Evolutionary conservation across 2,797 vertebrate genomes (phyloP).

Genomic region (Mus caroli): DNA sequence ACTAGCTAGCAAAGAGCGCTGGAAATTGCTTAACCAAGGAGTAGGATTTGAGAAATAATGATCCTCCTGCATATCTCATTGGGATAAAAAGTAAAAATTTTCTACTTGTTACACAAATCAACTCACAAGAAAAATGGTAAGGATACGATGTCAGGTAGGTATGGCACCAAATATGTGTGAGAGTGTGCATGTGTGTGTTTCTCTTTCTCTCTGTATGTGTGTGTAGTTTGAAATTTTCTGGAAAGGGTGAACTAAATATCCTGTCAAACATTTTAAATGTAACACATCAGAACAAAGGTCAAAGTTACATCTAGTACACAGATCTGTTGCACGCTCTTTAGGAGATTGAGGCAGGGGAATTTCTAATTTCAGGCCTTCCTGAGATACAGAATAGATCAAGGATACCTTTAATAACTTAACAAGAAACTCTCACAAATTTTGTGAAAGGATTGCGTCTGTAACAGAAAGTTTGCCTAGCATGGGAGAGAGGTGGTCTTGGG

Average conservation of each 20-base stretch:
- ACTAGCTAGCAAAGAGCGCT: neutral
- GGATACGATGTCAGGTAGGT: neutral
- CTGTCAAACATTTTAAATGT: slow-evolving; percentile 21
- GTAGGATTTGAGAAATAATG: neutral
- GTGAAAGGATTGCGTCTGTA: neutral
- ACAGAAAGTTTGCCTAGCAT: neutral
- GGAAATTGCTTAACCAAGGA: slow-evolving; percentile 20
- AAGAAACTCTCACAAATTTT: neutral
- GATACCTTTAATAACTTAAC: neutral
- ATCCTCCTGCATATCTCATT: neutral
- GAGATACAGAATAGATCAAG: neutral
- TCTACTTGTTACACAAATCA: slow-evolving; percentile 34
- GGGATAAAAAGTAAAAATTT: neutral
- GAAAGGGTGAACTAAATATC: neutral
- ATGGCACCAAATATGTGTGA: neutral
- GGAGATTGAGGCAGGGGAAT: neutral
- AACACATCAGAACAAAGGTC: neutral
- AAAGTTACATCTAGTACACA: neutral
- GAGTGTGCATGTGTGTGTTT: too few relatives aligned
- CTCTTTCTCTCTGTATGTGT: too few relatives aligned
- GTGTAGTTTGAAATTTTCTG: slow-evolving; percentile 32
- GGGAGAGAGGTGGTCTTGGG: neutral
- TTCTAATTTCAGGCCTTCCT: neutral
- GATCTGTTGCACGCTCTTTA: neutral
- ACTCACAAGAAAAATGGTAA: neutral